Conservation (phyloP, 1,140 invertebrate genomes). For the Lucilia cuprina region DNA sequence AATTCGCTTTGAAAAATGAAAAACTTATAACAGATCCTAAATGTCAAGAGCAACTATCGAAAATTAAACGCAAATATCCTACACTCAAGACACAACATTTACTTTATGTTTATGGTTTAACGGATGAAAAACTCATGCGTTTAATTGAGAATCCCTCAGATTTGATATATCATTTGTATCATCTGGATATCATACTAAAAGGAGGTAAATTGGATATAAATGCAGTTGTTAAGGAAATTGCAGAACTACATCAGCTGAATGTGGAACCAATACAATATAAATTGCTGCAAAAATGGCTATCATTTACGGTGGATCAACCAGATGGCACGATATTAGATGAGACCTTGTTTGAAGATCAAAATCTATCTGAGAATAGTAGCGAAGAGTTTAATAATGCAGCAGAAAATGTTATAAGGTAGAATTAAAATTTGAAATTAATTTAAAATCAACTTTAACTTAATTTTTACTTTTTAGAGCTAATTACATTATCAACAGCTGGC, state of each 20-base stretch:
- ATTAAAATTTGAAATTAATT: background rate
- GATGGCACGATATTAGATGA: slow-evolving; percentile 54
- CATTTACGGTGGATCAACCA: slow-evolving; percentile 49
- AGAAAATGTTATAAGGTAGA: slow-evolving; percentile 50
- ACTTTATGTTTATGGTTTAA: slow-evolving; percentile 66
- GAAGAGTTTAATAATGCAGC: slow-evolving; percentile 42
- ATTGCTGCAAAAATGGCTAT: slow-evolving; percentile 57
- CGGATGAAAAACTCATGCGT: slow-evolving; percentile 65
- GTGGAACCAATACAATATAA: slow-evolving; percentile 52
- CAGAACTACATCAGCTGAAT: slow-evolving; percentile 57
- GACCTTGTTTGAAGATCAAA: slow-evolving; percentile 56
- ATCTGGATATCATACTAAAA: slow-evolving; percentile 65
- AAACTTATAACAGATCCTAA: slow-evolving; percentile 63
- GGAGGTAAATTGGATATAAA: slow-evolving; percentile 66
- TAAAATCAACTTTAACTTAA: background rate
- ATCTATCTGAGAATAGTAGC: slow-evolving; percentile 41
- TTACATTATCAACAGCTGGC: slow-evolving; percentile 57
- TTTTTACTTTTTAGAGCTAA: slow-evolving; percentile 47
- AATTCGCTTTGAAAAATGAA: slow-evolving; percentile 64
- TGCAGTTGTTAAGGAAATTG: slow-evolving; percentile 66
- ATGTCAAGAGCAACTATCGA: slow-evolving; percentile 62
- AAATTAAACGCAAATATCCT: slow-evolving; percentile 66
- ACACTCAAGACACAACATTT: slow-evolving; percentile 66
- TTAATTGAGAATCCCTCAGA: slow-evolving; percentile 66
- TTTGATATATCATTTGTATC: slow-evolving; percentile 66